Conservation (phyloP, 2,113 vertebrate genomes). For the Triplophysa rosa region DNA sequence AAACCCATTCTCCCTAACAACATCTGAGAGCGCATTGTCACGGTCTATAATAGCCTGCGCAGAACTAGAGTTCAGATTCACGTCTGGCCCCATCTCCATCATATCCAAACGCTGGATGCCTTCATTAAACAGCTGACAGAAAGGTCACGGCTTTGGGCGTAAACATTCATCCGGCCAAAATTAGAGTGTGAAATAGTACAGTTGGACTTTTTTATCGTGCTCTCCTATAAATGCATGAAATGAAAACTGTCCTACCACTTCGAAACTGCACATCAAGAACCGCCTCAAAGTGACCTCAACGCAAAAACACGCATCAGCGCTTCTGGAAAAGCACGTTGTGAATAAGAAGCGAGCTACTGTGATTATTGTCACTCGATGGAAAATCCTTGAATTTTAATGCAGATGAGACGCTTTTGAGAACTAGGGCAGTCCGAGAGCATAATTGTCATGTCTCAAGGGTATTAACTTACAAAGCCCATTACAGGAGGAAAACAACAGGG, state of each 20-base stretch:
- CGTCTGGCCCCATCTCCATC: constrained; percentile 40
- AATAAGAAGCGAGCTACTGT: background rate
- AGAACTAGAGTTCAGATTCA: constrained; percentile 38
- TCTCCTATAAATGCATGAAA: constrained; percentile 24
- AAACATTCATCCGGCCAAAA: constrained; percentile 47
- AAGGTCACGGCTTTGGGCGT: constrained; percentile 48
- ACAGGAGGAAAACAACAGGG: constrained; percentile 68
- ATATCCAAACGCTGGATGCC: constrained; percentile 29
- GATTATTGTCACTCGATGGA: constrained; percentile 67
- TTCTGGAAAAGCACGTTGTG: background rate
- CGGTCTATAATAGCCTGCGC: background rate
- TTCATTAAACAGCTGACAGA: constrained; percentile 46
- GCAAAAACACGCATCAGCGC: background rate
- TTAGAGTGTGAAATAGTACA: constrained; percentile 41
- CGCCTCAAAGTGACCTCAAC: constrained; percentile 15
- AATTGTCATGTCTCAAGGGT: constrained; percentile 71
- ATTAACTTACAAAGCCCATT: constrained; percentile 78
- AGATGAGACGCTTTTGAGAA: constrained; percentile 59
- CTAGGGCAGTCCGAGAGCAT: constrained; percentile 68
- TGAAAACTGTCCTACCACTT: constrained; percentile 1
- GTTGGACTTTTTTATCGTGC: constrained; percentile 8
- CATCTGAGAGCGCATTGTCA: constrained; percentile 23
- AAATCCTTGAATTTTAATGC: constrained; percentile 66
- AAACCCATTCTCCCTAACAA: constrained; percentile 26
- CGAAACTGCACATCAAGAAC: background rate